Evolutionary conservation across 2,113 vertebrate species (phyloP).

Genomic region (Neomonachus schauinslandi): DNA sequence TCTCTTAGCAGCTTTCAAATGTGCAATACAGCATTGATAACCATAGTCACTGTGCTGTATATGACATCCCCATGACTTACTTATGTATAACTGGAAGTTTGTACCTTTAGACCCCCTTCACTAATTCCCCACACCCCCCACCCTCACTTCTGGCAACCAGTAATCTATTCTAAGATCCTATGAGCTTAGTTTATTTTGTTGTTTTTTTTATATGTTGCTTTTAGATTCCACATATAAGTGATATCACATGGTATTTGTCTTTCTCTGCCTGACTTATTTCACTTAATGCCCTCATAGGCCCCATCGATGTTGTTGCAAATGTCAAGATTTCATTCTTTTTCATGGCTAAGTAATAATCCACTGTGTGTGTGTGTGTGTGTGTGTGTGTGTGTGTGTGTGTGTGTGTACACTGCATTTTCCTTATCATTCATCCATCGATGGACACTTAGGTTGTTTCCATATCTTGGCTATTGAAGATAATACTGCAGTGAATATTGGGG

Average conservation of each 20-base stretch:
- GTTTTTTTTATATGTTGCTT: not conserved
- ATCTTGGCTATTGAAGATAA: not conserved
- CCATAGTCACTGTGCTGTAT: not conserved
- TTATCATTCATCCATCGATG: not conserved
- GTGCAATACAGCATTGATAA: not conserved
- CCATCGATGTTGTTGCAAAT: not conserved
- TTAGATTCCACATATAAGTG: not conserved
- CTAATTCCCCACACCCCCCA: not conserved
- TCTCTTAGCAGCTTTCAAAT: not conserved
- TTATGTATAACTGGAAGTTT: not conserved
- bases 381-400: not conserved
- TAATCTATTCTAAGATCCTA: not conserved
- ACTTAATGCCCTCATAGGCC: not conserved
- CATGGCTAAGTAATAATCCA: not conserved
- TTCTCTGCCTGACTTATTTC: not conserved
- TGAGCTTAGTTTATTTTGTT: not conserved
- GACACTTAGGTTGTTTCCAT: not conserved
- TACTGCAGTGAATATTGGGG: not conserved
- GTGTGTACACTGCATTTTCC: not conserved
- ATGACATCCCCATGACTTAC: not conserved
- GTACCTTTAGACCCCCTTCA: not conserved
- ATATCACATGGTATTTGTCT: not conserved
- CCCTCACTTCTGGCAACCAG: not conserved
- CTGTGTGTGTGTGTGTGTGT: not conserved
- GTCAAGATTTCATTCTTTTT: not conserved